Evolutionary conservation across 1,140 invertebrate genomes (phyloP).

Genomic region (Mamestra configurata): DNA sequence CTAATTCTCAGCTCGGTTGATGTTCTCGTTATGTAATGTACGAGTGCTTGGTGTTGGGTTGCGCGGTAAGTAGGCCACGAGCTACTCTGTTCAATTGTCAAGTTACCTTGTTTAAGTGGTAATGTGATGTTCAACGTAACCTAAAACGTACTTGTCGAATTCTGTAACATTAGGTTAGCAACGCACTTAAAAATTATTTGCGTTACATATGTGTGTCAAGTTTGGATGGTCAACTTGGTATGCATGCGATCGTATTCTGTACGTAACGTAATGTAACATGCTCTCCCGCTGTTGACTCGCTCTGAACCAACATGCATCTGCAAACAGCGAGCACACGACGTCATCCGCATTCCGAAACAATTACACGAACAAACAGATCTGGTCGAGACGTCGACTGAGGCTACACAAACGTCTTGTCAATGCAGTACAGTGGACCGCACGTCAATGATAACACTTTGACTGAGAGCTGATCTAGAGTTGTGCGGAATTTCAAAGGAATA

Average conservation of each 20-base stretch:
- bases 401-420: not conserved
- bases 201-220: too few species aligned
- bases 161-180: not conserved
- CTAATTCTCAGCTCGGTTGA: not conserved
- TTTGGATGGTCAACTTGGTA: not conserved
- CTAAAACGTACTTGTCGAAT: too few species aligned
- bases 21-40: not conserved
- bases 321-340: not conserved
- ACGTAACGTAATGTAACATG: not conserved
- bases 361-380: constrained; percentile 17
- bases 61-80: too few species aligned
- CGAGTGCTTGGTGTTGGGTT: not conserved
- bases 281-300: not conserved
- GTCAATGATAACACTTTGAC: too few species aligned
- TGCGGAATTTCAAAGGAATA: too few species aligned
- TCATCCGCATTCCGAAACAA: constrained; percentile 12
- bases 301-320: not conserved
- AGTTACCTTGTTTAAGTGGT: too few species aligned
- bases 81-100: too few species aligned
- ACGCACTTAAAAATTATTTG: not conserved
- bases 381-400: not conserved
- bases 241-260: not conserved
- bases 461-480: too few species aligned
- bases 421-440: not conserved
- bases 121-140: too few species aligned